A percentile compares a stretch with the other conserved stretches of the same genome.
phyloP scores from a whole-genome alignment of 2,113 vertebrate species.

The Tor tambroides region DNA sequence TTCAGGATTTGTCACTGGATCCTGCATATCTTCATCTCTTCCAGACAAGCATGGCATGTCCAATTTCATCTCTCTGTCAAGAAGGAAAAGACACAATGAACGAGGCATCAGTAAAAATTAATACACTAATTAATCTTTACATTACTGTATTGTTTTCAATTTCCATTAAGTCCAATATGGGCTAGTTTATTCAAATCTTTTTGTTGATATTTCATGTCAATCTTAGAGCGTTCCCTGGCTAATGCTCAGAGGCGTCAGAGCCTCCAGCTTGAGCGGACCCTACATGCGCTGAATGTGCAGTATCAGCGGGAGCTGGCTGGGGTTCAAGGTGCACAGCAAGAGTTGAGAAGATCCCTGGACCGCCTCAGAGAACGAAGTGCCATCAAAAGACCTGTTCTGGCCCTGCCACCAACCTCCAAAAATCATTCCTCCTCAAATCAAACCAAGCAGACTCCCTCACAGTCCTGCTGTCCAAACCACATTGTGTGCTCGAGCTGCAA shows the following conservation, averaged over 20 bases:
- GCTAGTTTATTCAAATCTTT: not conserved
- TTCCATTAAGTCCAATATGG: not conserved
- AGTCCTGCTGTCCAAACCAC: slow-evolving; percentile 57
- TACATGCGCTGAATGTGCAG: slow-evolving; percentile 43
- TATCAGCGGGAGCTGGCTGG: slow-evolving; percentile 48
- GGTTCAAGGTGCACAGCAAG: slow-evolving; percentile 35
- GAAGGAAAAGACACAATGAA: slow-evolving; percentile 19
- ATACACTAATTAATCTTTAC: not conserved
- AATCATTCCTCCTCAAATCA: not conserved
- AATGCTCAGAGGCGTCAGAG: slow-evolving; percentile 44
- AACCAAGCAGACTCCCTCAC: not conserved
- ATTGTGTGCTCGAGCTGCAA: slow-evolving; percentile 60
- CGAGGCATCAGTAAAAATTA: slow-evolving; percentile 17
- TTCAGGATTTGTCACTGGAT: not conserved
- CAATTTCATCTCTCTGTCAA: slow-evolving; percentile 23
- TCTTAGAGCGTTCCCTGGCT: slow-evolving; percentile 46
- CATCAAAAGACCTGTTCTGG: not conserved
- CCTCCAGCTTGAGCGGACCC: slow-evolving; percentile 42
- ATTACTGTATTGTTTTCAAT: not conserved
- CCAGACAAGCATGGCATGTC: slow-evolving; percentile 10
- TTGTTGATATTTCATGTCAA: not conserved
- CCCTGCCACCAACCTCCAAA: not conserved
- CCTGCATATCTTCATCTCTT: not conserved
- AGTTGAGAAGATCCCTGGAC: slow-evolving; percentile 42
- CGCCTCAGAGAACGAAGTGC: slow-evolving; percentile 7